These are phyloP conservation scores for Bilobella aurantiaca DNA, from an alignment of 1,140 invertebrate genomes.

Conservation along the genomic window DNA sequence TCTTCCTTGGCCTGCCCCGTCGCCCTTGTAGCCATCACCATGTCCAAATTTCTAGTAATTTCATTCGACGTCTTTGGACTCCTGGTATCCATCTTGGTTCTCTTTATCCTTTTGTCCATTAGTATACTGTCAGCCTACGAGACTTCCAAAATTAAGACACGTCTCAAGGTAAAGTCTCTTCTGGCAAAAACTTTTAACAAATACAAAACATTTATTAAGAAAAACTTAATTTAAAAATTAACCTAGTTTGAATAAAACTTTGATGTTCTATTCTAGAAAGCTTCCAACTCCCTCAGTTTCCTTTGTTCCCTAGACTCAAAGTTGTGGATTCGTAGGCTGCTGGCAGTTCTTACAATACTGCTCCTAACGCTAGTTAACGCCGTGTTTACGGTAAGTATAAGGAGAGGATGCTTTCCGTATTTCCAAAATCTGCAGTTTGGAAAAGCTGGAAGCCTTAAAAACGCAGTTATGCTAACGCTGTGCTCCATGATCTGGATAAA, in stretches of 20 bases:
- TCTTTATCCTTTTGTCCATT: conserved; percentile 24
- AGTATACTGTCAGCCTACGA: conserved; percentile 27
- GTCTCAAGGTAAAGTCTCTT: conserved; percentile 18
- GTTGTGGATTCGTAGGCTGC: conserved; percentile 45
- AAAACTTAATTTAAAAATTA: not conserved
- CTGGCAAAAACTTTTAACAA: too few species aligned
- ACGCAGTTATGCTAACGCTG: too few species aligned
- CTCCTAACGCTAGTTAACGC: conserved; percentile 49
- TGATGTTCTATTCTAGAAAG: conserved; percentile 16
- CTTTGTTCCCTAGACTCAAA: conserved; percentile 29
- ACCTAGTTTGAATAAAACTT: not conserved
- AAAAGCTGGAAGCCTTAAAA: too few species aligned
- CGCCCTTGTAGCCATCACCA: conserved; percentile 29
- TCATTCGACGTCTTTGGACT: conserved; percentile 29
- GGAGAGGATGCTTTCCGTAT: too few species aligned
- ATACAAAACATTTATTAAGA: too few species aligned
- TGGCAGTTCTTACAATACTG: conserved; percentile 47
- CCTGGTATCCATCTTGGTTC: conserved; percentile 16
- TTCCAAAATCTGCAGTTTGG: too few species aligned
- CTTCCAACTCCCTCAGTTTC: conserved; percentile 15
- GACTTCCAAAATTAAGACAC: conserved; percentile 24
- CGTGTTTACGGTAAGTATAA: conserved; percentile 47
- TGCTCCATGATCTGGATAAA: too few species aligned
- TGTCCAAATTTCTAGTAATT: conserved; percentile 35
- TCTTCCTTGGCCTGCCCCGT: conserved; percentile 31